Conservation (phyloP, 2,888 invertebrate genomes). For the Lithodes maja region DNA sequence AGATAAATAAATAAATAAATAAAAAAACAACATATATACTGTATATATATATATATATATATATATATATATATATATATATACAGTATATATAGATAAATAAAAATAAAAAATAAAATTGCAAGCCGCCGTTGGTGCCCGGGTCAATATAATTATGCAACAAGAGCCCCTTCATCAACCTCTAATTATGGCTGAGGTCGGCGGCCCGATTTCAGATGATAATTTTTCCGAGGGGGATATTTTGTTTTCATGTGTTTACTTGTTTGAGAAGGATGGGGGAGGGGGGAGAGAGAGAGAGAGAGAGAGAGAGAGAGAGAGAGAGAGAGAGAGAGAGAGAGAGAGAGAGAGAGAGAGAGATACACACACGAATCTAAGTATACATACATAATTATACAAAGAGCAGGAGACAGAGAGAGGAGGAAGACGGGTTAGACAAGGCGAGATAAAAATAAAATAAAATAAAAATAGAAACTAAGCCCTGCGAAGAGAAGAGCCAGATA, state of each 20-base stretch:
- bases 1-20: no score
- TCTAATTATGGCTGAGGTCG: background rate
- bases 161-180: background rate
- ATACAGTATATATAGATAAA: no score
- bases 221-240: background rate
- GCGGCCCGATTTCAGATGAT: background rate
- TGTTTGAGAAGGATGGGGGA: background rate
- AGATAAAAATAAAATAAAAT: no score
- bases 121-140: background rate
- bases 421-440: no score
- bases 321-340: slow-evolving; percentile 1
- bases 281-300: background rate
- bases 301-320: background rate
- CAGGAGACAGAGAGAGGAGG: no score
- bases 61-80: no score
- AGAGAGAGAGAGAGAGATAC: background rate
- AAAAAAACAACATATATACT: no score
- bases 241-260: background rate
- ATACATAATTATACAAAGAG: no score
- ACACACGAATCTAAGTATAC: background rate
- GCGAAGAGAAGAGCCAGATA: no score
- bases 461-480: no score
- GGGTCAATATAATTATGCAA: background rate
- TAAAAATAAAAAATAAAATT: no score
- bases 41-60: no score